Percentiles rank a stretch among this genome's conserved stretches.
phyloP scores from a whole-genome alignment of 2,113 vertebrate genomes.

The Nerophis ophidion region DNA sequence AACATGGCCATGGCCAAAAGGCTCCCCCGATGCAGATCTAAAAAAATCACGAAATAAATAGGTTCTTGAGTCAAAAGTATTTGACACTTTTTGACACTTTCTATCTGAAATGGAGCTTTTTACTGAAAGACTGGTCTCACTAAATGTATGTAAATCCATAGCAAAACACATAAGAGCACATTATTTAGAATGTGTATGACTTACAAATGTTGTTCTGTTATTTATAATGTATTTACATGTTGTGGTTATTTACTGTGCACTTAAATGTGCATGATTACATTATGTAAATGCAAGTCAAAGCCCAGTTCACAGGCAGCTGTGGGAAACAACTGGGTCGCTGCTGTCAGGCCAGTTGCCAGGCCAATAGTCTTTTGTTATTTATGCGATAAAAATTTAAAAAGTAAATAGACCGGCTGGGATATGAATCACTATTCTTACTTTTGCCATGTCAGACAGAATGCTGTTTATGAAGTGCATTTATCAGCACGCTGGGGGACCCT shows the following conservation, averaged over 20 bases:
- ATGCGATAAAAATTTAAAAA: not conserved
- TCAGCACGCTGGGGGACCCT: not conserved
- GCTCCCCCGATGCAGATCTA: too few relatives aligned
- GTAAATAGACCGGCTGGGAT: not conserved
- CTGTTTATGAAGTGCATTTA: not conserved
- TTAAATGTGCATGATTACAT: not conserved
- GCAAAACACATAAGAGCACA: too few relatives aligned
- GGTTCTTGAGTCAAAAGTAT: too few relatives aligned
- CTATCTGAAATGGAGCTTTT: too few relatives aligned
- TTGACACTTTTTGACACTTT: too few relatives aligned
- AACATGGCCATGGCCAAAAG: too few relatives aligned
- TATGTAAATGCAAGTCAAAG: not conserved
- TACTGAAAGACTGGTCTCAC: too few relatives aligned
- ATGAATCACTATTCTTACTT: not conserved
- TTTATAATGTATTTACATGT: too few relatives aligned
- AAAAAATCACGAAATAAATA: too few relatives aligned
- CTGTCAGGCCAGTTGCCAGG: not conserved
- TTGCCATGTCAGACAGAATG: not conserved
- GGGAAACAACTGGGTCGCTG: not conserved
- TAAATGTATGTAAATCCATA: too few relatives aligned
- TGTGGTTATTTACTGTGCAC: not conserved
- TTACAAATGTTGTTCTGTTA: too few relatives aligned
- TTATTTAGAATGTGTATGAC: too few relatives aligned
- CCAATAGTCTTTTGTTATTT: not conserved
- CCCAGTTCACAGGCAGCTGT: not conserved